These are phyloP conservation scores for Spodoptera picta DNA, from an alignment of 2,888 invertebrate genomes.

Conservation along the genomic window DNA sequence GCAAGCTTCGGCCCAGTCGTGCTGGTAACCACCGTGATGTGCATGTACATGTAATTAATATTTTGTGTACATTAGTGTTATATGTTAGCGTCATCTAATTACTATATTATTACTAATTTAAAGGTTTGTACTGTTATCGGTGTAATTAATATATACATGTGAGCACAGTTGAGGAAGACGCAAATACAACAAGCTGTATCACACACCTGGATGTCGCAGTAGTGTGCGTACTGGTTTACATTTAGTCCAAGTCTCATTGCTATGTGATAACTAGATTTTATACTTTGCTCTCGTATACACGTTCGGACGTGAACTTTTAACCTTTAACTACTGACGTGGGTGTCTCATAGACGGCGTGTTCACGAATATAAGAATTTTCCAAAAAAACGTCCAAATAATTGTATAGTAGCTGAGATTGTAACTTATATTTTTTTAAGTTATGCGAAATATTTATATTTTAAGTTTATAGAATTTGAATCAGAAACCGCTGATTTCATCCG, in stretches of 20 bases:
- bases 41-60: constrained; percentile 73
- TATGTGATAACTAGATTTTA: constrained; percentile 28
- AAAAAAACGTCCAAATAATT: too few species aligned
- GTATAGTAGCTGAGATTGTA: too few species aligned
- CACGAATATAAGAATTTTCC: too few species aligned
- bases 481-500: too few species aligned
- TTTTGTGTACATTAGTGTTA: constrained; percentile 67
- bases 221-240: constrained; percentile 85
- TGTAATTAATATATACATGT: constrained; percentile 70
- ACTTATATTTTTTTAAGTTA: too few species aligned
- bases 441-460: too few species aligned
- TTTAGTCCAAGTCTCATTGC: constrained; percentile 78
- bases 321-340: too few species aligned
- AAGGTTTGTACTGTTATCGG: constrained; percentile 66
- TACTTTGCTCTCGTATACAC: constrained; percentile 7
- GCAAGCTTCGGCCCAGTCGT: constrained; percentile 27
- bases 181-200: constrained; percentile 87
- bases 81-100: constrained; percentile 54
- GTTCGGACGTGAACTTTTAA: constrained; percentile 28
- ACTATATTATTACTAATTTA: constrained; percentile 68
- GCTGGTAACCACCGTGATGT: constrained; percentile 59
- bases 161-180: constrained; percentile 81
- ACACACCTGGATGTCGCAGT: constrained; percentile 74
- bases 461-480: too few species aligned
- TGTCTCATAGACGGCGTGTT: too few species aligned